Base-by-base conservation (phyloP, 2,888 invertebrate genomes). In the Caenorhabditis zanzibari region DNA sequence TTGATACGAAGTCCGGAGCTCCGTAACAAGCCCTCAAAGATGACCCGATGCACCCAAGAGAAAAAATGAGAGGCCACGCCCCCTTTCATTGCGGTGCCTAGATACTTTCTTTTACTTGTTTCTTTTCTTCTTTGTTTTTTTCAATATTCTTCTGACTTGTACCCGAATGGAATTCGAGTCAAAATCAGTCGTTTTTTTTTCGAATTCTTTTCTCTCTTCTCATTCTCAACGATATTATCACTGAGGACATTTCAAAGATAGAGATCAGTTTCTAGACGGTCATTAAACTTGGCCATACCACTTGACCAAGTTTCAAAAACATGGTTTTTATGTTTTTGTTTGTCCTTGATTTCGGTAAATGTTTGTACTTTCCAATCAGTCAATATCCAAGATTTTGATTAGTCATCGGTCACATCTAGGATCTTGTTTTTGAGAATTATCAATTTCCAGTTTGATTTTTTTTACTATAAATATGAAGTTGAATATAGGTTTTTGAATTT, bases 81-180 rank as follows among this genome's bases (percentile, higher is more conserved):
- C n/a, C n/a, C n/a, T n/a, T n/a, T n/a, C n/a, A n/a, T n/a, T n/a
- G n/a, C n/a, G n/a, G n/a, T n/a, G n/a, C n/a, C n/a, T n/a, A n/a
- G n/a, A n/a, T n/a, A n/a, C n/a, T n/a, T n/a, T n/a, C n/a, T 35
- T 1, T 22, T 28, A 24, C 26, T 32, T 61, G 10, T 41, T 22
- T 41, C 38, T 41, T 12, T 61, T 61, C 22, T 22, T n/a, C n/a
- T n/a, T n/a, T n/a, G n/a, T 59, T 38, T 32, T 63, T 44, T 28
- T 63, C 35, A 24, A 16, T n/a, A n/a, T 14, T 66, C 66, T 66
- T 66, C 66, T 66, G 66, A 66, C 66, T 66, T 66, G 66, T 66
- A 66, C 49, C 66, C 66, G 41, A 63, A 63, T 47, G 41, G 63
- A 63, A 54, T 26, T 54, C 26, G 54, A 14, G 19, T n/a, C 6